Percentiles rank a stretch among this genome's conserved stretches.
Evolutionary conservation across 2,113 vertebrate species (phyloP).

Genomic region (Carassius carassius): DNA sequence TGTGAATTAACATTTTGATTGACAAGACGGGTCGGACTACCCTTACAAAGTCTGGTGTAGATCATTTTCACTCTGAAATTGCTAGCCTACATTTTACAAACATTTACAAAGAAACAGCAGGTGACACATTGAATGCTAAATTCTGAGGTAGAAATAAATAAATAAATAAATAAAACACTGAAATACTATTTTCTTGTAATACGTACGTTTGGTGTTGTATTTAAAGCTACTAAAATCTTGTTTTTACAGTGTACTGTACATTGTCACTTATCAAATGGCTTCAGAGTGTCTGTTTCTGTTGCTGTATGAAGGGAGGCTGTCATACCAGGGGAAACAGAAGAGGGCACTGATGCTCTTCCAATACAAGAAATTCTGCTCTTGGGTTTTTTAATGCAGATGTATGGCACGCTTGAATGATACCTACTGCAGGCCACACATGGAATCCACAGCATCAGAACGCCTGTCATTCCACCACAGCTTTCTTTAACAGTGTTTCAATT

Average conservation of each 20-base stretch:
- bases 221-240: neutral
- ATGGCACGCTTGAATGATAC: neutral
- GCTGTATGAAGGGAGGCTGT: neutral
- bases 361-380: neutral
- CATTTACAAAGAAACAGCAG: too few species aligned
- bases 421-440: neutral
- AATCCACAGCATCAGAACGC: neutral
- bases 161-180: too few species aligned
- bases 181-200: neutral
- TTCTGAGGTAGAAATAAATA: neutral
- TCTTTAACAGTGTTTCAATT: neutral
- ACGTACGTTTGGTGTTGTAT: neutral
- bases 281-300: neutral
- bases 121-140: neutral
- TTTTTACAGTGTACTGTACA: neutral
- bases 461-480: neutral
- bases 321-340: neutral
- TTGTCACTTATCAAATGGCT: neutral
- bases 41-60: too few species aligned
- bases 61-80: too few species aligned
- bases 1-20: too few species aligned
- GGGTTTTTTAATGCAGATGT: conserved; percentile 17
- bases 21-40: too few species aligned
- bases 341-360: conserved; percentile 29
- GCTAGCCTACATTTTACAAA: too few species aligned